A percentile compares a stretch with the other conserved stretches of the same genome.
phyloP scores from a whole-genome alignment of 2,113 vertebrate species.

The chimpanzee (Pan troglodytes) region NHGRI_mPanTro3-v2.1_pri NC_072408.2:134584001-134584500 shows the following conservation, averaged over 20 bases:
- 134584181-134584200: neutral
- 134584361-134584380: neutral
- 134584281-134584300: neutral
- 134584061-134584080: neutral
- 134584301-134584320: neutral
- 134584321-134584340: neutral
- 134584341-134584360: neutral
- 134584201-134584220: too few species aligned
- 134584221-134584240: neutral
- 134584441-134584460: neutral
- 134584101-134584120: rapidly evolving
- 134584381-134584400: neutral
- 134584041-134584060: rapidly evolving
- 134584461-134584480: neutral
- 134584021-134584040: neutral
- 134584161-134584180: rapidly evolving
- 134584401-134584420: neutral
- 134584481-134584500: neutral
- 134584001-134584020: neutral
- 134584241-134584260: neutral
- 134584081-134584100: rapidly evolving
- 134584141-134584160: rapidly evolving
- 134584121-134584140: neutral
- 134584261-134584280: neutral
- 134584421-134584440: neutral